Evolutionary conservation across 2,888 invertebrate genomes (phyloP).

Genomic region (Himalopsyche kuldschensis): DNA sequence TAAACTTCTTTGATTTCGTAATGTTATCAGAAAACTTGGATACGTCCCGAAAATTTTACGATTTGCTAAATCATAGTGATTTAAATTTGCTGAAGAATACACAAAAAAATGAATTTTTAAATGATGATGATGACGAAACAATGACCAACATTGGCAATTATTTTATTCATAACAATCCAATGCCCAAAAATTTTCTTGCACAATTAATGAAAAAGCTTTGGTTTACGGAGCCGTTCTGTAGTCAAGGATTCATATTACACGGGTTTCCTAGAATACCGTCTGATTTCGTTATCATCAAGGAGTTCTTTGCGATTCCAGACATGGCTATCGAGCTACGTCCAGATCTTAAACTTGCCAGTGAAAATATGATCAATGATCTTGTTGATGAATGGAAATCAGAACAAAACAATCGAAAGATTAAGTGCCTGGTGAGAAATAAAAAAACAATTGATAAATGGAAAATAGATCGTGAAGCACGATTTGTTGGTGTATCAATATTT

Average conservation of each 20-base stretch:
- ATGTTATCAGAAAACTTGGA: background rate
- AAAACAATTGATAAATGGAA: background rate
- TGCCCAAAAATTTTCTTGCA: conserved; percentile 52
- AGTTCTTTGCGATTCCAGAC: conserved; percentile 61
- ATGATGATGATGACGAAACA: background rate
- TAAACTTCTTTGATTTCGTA: conserved; percentile 52
- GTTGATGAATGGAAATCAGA: conserved; percentile 52
- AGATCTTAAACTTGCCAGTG: conserved; percentile 45
- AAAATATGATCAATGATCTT: conserved; percentile 48
- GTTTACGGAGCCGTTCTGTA: conserved; percentile 56
- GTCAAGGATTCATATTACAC: conserved; percentile 61
- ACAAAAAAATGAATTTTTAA: background rate
- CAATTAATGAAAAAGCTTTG: conserved; percentile 55
- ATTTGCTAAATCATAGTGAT: conserved; percentile 13
- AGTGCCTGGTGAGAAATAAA: conserved; percentile 18
- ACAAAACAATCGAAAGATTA: conserved; percentile 47
- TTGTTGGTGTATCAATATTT: background rate
- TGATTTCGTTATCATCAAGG: conserved; percentile 59
- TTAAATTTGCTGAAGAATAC: background rate
- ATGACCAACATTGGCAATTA: conserved; percentile 49
- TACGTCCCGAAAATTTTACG: background rate
- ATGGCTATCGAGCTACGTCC: conserved; percentile 57
- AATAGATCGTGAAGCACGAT: background rate
- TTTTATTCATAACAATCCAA: conserved; percentile 53
- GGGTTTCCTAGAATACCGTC: conserved; percentile 62